These are phyloP conservation scores for Stratiomys singularior DNA, from an alignment of 2,888 invertebrate species.

Conservation along the genomic window DNA sequence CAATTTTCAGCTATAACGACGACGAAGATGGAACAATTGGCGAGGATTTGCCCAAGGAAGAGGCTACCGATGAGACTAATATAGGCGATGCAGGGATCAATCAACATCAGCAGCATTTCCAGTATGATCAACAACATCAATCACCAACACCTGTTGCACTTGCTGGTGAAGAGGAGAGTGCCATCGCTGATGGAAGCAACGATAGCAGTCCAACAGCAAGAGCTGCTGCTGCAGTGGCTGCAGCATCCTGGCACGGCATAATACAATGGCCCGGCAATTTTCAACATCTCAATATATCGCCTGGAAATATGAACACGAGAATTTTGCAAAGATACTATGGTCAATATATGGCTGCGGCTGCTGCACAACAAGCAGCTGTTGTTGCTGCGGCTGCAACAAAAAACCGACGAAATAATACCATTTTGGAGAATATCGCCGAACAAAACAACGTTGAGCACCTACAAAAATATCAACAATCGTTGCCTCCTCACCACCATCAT, in stretches of 20 bases:
- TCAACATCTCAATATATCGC: constrained; percentile 42
- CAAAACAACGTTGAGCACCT: background rate
- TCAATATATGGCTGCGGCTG: constrained; percentile 63
- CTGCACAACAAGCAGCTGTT: constrained; percentile 55
- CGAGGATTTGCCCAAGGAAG: background rate
- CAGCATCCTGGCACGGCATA: constrained; percentile 54
- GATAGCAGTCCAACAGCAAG: constrained; percentile 12
- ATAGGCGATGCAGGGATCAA: background rate
- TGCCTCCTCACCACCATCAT: background rate
- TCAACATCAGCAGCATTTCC: constrained; percentile 35
- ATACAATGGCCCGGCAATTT: constrained; percentile 56
- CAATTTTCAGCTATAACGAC: background rate
- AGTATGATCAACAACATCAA: constrained; percentile 43
- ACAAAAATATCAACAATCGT: background rate
- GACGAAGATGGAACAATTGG: constrained; percentile 40
- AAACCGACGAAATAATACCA: background rate
- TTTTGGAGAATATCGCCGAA: background rate
- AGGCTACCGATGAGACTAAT: background rate
- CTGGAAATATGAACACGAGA: constrained; percentile 58
- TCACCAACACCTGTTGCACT: background rate
- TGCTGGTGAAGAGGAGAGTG: background rate
- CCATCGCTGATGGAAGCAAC: background rate
- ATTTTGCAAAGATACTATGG: constrained; percentile 63
- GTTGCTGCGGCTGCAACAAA: background rate
- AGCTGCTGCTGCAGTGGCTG: constrained; percentile 17